These are phyloP conservation scores for Microcaecilia unicolor DNA, from an alignment of 2,797 vertebrate species.

Conservation along the genomic window DNA sequence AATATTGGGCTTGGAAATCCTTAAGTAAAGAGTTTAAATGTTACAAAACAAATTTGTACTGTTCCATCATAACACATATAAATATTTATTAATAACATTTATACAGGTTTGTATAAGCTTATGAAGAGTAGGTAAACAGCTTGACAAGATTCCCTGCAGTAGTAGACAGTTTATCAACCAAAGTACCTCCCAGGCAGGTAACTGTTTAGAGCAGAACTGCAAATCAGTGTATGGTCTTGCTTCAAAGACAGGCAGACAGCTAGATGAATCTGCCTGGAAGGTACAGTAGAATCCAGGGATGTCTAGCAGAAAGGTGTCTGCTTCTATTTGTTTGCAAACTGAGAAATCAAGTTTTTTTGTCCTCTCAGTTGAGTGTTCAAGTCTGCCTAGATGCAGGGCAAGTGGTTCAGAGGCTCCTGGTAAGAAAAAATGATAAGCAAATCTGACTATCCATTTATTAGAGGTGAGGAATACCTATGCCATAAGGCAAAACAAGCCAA, in stretches of 20 bases:
- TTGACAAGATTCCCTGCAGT: constrained; percentile 27
- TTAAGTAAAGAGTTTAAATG: too few species aligned
- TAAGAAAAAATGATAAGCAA: constrained; percentile 25
- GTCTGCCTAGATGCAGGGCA: too few species aligned
- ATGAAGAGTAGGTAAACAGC: constrained; percentile 30
- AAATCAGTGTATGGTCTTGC: constrained; percentile 15
- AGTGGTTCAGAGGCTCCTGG: constrained; percentile 5
- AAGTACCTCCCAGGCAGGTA: constrained; percentile 32
- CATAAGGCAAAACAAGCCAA: too few species aligned
- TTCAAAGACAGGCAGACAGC: constrained; percentile 51
- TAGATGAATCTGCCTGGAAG: constrained; percentile 45
- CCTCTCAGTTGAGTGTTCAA: constrained; percentile 21
- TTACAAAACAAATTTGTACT: constrained; percentile 6
- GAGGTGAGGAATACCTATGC: too few species aligned
- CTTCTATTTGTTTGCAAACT: constrained; percentile 33
- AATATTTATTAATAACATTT: constrained; percentile 13
- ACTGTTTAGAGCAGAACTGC: constrained; percentile 14
- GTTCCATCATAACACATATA: constrained; percentile 16
- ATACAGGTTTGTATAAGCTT: constrained; percentile 7
- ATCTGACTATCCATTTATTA: too few species aligned
- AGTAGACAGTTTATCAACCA: constrained; percentile 22
- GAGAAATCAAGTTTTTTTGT: constrained; percentile 22
- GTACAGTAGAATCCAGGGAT: constrained; percentile 40
- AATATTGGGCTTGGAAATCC: too few species aligned
- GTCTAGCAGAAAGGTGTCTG: constrained; percentile 26